Evolutionary conservation across 1,140 invertebrate genomes (phyloP).

Genomic region (Drosophila tsacasi): DNA sequence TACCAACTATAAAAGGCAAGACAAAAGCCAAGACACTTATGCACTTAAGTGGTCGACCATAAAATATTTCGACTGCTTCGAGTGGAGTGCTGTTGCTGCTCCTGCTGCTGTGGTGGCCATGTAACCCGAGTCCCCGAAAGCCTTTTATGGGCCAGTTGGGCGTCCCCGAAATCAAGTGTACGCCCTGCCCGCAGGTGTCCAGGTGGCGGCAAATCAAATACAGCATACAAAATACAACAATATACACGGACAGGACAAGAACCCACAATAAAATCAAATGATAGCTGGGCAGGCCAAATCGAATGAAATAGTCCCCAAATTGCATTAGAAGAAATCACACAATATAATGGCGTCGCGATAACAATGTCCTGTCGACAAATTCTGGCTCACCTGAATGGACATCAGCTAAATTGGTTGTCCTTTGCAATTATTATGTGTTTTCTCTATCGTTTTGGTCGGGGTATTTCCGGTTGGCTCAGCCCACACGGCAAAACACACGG

Average conservation of each 20-base stretch:
- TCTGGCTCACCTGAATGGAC: conserved; percentile 71
- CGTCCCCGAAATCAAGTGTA: conserved; percentile 27
- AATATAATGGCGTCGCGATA: conserved; percentile 66
- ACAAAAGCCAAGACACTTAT: conserved; percentile 66
- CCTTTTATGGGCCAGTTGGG: conserved; percentile 70
- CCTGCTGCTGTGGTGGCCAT: conserved; percentile 5
- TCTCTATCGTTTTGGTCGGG: conserved; percentile 44
- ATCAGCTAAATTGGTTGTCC: conserved; percentile 72
- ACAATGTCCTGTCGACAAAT: conserved; percentile 72
- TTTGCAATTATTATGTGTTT: conserved; percentile 76
- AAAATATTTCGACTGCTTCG: conserved; percentile 64
- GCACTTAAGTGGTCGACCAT: conserved; percentile 71
- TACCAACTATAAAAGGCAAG: conserved; percentile 70
- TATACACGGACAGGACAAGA: conserved; percentile 2
- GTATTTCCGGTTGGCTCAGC: conserved; percentile 24
- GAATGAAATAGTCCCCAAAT: conserved; percentile 76
- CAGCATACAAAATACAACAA: conserved; percentile 7
- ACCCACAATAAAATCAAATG: conserved; percentile 38
- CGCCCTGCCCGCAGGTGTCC: conserved; percentile 37
- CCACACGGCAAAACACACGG: conserved; percentile 10
- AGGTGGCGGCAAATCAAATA: conserved; percentile 53
- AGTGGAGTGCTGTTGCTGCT: conserved; percentile 36
- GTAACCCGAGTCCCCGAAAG: conserved; percentile 56
- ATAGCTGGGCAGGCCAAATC: conserved; percentile 72
- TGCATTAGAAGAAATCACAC: conserved; percentile 56